Conservation (phyloP, 2,888 invertebrate species). For the Aricia artaxerxes region DNA sequence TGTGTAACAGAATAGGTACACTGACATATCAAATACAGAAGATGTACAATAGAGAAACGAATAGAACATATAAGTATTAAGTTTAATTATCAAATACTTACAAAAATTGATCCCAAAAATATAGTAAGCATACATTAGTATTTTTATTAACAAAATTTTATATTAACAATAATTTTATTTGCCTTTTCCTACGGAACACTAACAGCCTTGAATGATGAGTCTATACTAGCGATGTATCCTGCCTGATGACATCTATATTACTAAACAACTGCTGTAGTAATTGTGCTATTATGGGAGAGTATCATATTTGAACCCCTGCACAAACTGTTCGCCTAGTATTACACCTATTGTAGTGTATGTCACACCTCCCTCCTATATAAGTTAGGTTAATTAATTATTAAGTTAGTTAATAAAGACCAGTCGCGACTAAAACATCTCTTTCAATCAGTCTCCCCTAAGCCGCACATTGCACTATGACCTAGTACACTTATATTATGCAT, state of each 20-base stretch:
- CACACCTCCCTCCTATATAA: no score
- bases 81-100: not conserved
- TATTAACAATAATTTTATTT: not conserved
- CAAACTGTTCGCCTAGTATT: not conserved
- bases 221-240: slow-evolving; percentile 10
- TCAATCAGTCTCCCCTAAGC: no score
- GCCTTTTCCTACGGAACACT: not conserved
- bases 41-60: not conserved
- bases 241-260: slow-evolving; percentile 20
- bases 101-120: slow-evolving; percentile 17
- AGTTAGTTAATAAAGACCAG: no score
- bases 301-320: not conserved
- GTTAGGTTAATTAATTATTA: no score
- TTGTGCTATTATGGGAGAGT: slow-evolving; percentile 6
- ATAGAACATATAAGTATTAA: not conserved
- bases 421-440: no score
- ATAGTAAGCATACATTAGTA: slow-evolving; percentile 1
- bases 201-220: slow-evolving; percentile 22
- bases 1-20: not conserved
- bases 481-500: not conserved
- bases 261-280: slow-evolving; percentile 27
- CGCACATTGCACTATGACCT: no score
- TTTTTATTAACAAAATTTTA: not conserved
- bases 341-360: not conserved
- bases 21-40: not conserved